A percentile compares a stretch with the other conserved stretches of the same genome.
phyloP scores from a whole-genome alignment of 2,888 invertebrate genomes.

The Amphipoea oculea region DNA sequence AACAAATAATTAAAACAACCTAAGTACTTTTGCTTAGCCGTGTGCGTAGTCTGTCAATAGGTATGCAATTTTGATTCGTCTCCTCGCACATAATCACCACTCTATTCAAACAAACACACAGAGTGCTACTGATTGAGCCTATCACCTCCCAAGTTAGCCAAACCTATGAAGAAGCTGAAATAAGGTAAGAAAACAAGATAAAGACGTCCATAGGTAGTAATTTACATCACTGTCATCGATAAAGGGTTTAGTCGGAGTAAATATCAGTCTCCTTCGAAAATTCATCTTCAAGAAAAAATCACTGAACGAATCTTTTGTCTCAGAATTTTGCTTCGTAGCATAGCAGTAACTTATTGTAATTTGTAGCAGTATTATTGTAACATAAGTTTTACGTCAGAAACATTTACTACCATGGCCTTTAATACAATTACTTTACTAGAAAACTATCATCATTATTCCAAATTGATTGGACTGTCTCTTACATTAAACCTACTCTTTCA shows the following conservation, averaged over 20 bases:
- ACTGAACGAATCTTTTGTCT: constrained; percentile 50
- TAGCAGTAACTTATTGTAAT: constrained; percentile 62
- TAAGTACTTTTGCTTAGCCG: neutral
- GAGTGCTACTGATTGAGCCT: neutral
- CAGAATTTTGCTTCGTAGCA: constrained; percentile 56
- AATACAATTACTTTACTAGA: constrained; percentile 40
- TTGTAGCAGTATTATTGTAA: constrained; percentile 62
- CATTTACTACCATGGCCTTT: constrained; percentile 31
- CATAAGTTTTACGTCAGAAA: constrained; percentile 44
- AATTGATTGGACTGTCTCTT: constrained; percentile 23
- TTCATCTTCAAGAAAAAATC: constrained; percentile 58
- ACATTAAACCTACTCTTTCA: constrained; percentile 1
- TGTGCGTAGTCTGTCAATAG: neutral
- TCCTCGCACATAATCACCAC: neutral
- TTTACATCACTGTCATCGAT: constrained; percentile 64
- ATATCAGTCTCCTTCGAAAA: constrained; percentile 46
- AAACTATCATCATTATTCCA: constrained; percentile 25
- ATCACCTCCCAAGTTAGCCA: constrained; percentile 20
- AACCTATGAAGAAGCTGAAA: constrained; percentile 53
- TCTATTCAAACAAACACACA: neutral
- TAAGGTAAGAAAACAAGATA: constrained; percentile 58
- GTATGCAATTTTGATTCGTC: neutral
- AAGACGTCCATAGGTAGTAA: constrained; percentile 56
- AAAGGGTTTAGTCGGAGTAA: constrained; percentile 57
- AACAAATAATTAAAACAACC: neutral